Base-by-base conservation (phyloP, 2,113 vertebrate species). In the Triplophysa siluroides region DNA sequence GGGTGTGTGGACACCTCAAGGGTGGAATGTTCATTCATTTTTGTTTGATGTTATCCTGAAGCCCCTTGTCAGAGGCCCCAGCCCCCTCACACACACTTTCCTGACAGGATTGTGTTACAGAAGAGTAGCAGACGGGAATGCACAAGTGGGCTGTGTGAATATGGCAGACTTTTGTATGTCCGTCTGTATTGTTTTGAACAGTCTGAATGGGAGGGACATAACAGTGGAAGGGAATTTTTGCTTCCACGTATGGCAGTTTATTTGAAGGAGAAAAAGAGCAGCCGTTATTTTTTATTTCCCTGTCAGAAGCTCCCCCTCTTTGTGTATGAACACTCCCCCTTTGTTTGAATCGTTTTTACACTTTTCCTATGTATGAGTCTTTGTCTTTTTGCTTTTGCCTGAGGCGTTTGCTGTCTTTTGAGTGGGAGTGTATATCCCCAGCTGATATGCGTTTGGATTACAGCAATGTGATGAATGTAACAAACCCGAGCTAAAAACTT, bases 111-210 rank as follows among this genome's bases (percentile, higher is more conserved):
- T 87, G 87, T 86, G 87, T 92, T 92, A 92, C 91, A 90, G 85
- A 72, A 70, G 86, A 88, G 87, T 86, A 83, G n/a, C 86, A 88
- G 90, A 88, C 86, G 85, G 87, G 91, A 91, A 92, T 90, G 90
- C 89, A 85, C 89, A 88, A 90, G 88, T 90, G 92, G 87, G 89
- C 85, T 58, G 88, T 85, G 86, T 86, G 90, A 93, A 88, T 90
- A 87, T 91, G 86, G 41, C 78, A 80, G 81, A 84, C 87, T 83
- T 88, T 80, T 84, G 72, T 81, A 78, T 77, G 81, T 83, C 70
- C 54, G 79, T 65, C 76, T 81, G 76, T 83, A 58, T 86, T 87
- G 83, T 71, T 89, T 76, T 66, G 81, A 78, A 78, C 80, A 70
- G 65, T 65, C 66, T 68, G 47, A 78, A 69, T 26, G 45, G 60